A percentile compares a stretch with the other conserved stretches of the same genome.
Evolutionary conservation across 2,888 invertebrate species (phyloP).

Genomic region (Dasypolia templi): DNA sequence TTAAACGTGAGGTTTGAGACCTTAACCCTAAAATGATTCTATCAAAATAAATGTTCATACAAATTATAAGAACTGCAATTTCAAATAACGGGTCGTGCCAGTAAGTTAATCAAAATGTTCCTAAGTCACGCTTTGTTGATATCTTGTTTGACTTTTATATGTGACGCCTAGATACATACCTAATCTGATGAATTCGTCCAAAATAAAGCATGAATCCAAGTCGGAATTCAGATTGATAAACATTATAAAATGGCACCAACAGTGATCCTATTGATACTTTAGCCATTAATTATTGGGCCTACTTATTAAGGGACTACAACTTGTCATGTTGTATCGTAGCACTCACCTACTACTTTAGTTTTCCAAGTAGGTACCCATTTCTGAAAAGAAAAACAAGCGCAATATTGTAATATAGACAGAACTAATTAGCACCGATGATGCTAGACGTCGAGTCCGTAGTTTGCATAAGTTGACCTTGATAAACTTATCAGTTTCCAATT

Average conservation of each 20-base stretch:
- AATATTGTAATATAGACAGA: constrained; percentile 3
- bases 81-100: constrained; percentile 43
- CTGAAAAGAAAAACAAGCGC: neutral
- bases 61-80: constrained; percentile 20
- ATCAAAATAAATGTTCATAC: constrained; percentile 40
- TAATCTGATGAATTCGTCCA: neutral
- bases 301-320: neutral
- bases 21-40: constrained; percentile 55
- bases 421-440: constrained; percentile 41
- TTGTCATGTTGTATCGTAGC: neutral
- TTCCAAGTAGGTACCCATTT: neutral
- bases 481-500: constrained; percentile 43
- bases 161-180: too few relatives aligned
- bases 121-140: neutral
- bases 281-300: neutral
- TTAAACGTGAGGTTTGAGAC: constrained; percentile 62
- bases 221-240: too few relatives aligned
- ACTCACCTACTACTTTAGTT: neutral
- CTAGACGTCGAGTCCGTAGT: constrained; percentile 6
- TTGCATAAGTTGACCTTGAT: constrained; percentile 48
- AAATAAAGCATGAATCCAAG: neutral
- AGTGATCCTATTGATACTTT: neutral
- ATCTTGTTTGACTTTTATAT: constrained; percentile 17
- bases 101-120: neutral
- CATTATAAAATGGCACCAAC: neutral